These are phyloP conservation scores for Spheniscus mendiculus DNA, from an alignment of 2,113 vertebrate species.

Conservation along the genomic window DNA sequence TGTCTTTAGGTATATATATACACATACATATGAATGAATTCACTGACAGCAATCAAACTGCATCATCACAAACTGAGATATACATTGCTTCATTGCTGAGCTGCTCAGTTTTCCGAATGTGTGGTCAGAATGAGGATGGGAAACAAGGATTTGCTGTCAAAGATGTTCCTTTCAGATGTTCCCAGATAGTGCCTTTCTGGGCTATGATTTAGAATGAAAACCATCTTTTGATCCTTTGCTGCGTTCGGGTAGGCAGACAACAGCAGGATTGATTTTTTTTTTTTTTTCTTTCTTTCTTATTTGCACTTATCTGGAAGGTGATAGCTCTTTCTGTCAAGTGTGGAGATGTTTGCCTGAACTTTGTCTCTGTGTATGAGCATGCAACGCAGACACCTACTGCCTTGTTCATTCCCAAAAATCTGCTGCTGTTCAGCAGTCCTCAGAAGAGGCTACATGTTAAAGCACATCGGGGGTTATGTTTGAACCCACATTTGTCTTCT, in stretches of 20 bases:
- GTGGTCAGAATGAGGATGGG: not conserved
- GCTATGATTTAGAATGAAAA: not conserved
- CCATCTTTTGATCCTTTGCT: not conserved
- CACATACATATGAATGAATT: not conserved
- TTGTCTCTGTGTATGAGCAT: not conserved
- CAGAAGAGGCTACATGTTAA: not conserved
- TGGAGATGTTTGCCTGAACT: not conserved
- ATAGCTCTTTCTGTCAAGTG: not conserved
- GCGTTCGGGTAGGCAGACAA: not conserved
- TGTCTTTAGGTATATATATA: not conserved
- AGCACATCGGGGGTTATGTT: not conserved
- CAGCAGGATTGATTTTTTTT: not conserved
- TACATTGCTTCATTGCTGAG: not conserved
- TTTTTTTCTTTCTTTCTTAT: not conserved
- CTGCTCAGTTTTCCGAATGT: not conserved
- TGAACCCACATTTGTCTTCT: not conserved
- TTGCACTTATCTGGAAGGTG: not conserved
- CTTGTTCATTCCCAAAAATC: not conserved
- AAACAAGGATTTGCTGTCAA: not conserved
- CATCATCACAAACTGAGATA: not conserved
- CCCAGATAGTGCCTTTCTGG: not conserved
- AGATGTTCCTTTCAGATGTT: not conserved
- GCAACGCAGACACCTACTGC: not conserved
- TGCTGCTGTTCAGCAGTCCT: not conserved
- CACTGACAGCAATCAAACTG: not conserved